Evolutionary conservation across 2,797 vertebrate genomes (phyloP).

Genomic region (Micropoecilia bifurca): DNA sequence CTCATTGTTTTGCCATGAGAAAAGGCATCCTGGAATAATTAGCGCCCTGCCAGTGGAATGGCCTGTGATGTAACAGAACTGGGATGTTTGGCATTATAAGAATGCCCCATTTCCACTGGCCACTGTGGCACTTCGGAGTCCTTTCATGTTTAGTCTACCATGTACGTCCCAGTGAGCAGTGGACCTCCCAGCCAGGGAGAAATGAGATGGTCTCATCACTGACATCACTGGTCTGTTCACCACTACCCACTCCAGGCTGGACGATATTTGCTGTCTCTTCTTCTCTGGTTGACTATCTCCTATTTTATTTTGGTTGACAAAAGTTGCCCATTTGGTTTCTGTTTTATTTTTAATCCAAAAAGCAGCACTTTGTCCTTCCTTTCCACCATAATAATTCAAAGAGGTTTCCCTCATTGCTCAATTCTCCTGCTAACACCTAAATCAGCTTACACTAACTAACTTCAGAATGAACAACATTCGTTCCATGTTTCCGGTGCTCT

Average conservation of each 20-base stretch:
- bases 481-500: slow-evolving; percentile 53
- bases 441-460: slow-evolving; percentile 65
- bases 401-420: slow-evolving; percentile 67
- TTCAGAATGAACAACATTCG: slow-evolving; percentile 60
- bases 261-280: neutral
- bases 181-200: slow-evolving; percentile 65
- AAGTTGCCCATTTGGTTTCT: neutral
- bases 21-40: slow-evolving; percentile 83
- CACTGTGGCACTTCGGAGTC: slow-evolving; percentile 75
- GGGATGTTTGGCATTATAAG: slow-evolving; percentile 85
- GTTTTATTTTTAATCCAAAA: slow-evolving; percentile 14
- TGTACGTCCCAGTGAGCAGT: slow-evolving; percentile 64
- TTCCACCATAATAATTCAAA: slow-evolving; percentile 59
- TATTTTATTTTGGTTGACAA: neutral
- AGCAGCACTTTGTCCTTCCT: slow-evolving; percentile 29
- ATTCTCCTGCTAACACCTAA: slow-evolving; percentile 59
- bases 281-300: neutral
- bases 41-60: slow-evolving; percentile 67
- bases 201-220: slow-evolving; percentile 51
- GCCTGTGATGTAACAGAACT: slow-evolving; percentile 82
- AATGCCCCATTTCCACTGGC: slow-evolving; percentile 82
- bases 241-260: neutral
- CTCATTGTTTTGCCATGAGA: slow-evolving; percentile 79
- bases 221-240: slow-evolving; percentile 44
- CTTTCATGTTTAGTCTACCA: slow-evolving; percentile 84